A percentile compares a stretch with the other conserved stretches of the same genome.
These are phyloP conservation scores for Popillia japonica DNA, from an alignment of 1,140 invertebrate species.

Conservation along the genomic window DNA sequence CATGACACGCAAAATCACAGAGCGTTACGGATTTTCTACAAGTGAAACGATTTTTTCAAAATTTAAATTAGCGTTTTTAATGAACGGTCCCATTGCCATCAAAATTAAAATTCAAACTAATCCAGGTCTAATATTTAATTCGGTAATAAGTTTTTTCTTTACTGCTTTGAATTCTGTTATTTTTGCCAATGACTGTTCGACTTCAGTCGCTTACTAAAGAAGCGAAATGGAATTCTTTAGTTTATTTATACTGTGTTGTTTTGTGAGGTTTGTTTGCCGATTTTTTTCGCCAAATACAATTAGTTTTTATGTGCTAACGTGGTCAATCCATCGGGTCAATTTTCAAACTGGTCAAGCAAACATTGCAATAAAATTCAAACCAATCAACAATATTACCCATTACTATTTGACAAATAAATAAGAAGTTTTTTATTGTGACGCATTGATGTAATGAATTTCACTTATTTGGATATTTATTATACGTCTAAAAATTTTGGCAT, in stretches of 20 bases:
- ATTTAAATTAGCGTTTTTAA: constrained; percentile 35
- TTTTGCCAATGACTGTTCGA: neutral
- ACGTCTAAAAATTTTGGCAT: no score
- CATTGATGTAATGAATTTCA: no score
- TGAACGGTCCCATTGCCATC: constrained; percentile 4
- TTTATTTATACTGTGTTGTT: neutral
- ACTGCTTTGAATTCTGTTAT: neutral
- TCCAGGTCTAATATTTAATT: neutral
- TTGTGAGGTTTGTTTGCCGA: no score
- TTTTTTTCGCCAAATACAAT: no score
- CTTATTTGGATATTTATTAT: neutral
- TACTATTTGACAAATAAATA: no score
- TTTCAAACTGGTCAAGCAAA: no score
- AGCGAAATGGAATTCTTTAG: neutral
- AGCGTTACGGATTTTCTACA: constrained; percentile 27
- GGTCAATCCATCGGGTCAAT: no score
- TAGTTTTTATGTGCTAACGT: no score
- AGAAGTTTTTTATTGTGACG: no score
- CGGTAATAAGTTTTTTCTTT: constrained; percentile 17
- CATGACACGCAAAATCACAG: constrained; percentile 27
- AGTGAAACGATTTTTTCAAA: constrained; percentile 23
- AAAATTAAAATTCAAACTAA: constrained; percentile 21
- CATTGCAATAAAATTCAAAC: no score
- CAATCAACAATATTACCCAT: no score
- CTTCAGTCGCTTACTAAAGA: neutral